Evolutionary conservation across 2,888 invertebrate genomes (phyloP), one percentile per base, ranked within the genome.

Genomic region (Tribolium freemani): DNA sequence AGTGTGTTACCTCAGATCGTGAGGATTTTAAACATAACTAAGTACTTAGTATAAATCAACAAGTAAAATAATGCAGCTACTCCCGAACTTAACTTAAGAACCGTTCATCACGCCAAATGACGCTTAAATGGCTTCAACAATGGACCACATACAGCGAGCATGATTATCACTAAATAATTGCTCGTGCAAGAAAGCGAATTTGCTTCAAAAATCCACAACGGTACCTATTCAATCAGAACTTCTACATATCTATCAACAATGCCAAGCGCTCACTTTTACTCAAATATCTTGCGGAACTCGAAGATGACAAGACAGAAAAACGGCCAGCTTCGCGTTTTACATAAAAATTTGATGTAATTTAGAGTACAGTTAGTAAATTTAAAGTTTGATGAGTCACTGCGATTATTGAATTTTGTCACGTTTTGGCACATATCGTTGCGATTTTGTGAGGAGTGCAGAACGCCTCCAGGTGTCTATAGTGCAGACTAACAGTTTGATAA

Each of bases 381-480:
- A n/a, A 20, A 58, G 57, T 26, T 13, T 10, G 51, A 63, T 63
- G 63, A 63, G 31, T 50, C 50, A 63, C 57, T 51, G 16, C 13
- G 9, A 63, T 63, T 51, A 16, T 8, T 46, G n/a, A 63, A 63
- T 63, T 63, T 63, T 30, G 20, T 63, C 63, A 63, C 63, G 63
- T 63, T 53, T 48, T 50, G 31, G 38, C 38, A 63, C 38, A 48
- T 63, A 51, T 51, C 51, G 26, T 11, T 10, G 5, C 44, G 31
- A 38, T 38, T 38, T 38, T 38, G 31, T 38, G 31, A 38, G 31
- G 5, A 38, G 5, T 44, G 5, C 46, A 45, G 13, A 58, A 58
- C 21, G 58, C 20, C n/a, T 8, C 46, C 38, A 51, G 51, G 51
- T 51, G 51, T 21, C 38, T 3, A 5, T 38, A 38, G 26, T 21